A percentile compares a stretch with the other conserved stretches of the same genome.
phyloP scores from a whole-genome alignment of 2,113 vertebrate genomes.

The Lampris incognitus region DNA sequence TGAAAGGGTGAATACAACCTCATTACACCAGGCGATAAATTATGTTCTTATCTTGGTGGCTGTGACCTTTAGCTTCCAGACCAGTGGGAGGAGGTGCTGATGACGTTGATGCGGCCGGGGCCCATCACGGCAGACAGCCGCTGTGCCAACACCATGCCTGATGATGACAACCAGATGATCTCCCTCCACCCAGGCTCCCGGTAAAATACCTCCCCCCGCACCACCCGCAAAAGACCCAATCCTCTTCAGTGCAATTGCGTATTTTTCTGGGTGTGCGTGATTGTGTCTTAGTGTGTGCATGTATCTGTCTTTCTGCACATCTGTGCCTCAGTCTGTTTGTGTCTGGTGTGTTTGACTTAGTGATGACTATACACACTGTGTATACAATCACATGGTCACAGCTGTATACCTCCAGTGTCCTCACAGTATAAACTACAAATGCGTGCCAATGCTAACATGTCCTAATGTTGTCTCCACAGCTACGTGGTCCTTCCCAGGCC shows the following conservation, averaged over 20 bases:
- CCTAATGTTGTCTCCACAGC: conserved; percentile 71
- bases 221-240: too few species aligned
- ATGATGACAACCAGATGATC: conserved; percentile 92
- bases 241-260: conserved; percentile 10
- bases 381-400: not conserved
- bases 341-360: not conserved
- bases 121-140: conserved; percentile 89
- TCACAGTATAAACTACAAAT: not conserved
- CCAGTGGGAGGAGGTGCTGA: conserved; percentile 95
- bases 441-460: too few species aligned
- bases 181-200: conserved; percentile 93
- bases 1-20: too few species aligned
- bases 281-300: conserved; percentile 5
- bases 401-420: not conserved
- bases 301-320: not conserved
- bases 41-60: too few species aligned
- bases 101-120: conserved; percentile 88
- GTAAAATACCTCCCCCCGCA: conserved; percentile 67
- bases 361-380: not conserved
- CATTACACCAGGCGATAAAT: too few species aligned
- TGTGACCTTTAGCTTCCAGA: conserved; percentile 86
- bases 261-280: conserved; percentile 11
- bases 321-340: not conserved
- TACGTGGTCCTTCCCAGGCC: conserved; percentile 88
- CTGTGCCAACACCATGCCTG: conserved; percentile 93